Base-by-base conservation (phyloP, 2,888 invertebrate genomes). In the Drosophila leonis region DNA sequence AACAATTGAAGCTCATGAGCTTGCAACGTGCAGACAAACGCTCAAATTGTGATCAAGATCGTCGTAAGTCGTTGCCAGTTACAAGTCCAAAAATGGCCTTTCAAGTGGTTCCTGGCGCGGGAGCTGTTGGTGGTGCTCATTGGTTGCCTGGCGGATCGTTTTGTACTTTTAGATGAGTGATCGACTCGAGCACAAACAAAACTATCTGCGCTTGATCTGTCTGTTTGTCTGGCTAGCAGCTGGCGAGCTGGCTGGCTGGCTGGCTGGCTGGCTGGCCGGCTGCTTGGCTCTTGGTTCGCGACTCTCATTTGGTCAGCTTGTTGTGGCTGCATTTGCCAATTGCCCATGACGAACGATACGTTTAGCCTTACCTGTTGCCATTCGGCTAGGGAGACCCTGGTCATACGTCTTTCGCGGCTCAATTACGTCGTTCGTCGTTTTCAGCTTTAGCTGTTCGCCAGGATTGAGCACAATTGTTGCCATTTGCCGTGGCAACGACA, bases 21-120 rank as follows among this genome's bases (percentile, higher is more conserved):
- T 20, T 55, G 66, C 48, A 76, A 78, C 78, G 82, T 78, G 83
- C 86, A 84, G 88, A 86, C 85, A 87, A 89, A 78, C 83, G 85
- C 73, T 87, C 75, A 75, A 85, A 90, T 83, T 90, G 83, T 76
- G 91, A 91, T 90, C 90, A 88, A 90, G 91, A 90, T 89, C 86
- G 82, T 69, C 70, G 73, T 67, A 67, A 67, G 57, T 72, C 44
- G 72, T 59, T 72, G 81, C 83, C 78, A 76, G 55, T 80, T 77
- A 66, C 72, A 72, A 78, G 68, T 49, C 65, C 80, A 79, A 83
- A 88, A 80, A 77, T 82, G 85, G 83, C 66, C 85, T 88, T 88
- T 79, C 84, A 61, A 76, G 75, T 49, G 41, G 65, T 72, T 72
- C 69, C 82, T 69, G 52, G 84, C 64, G 89, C 88, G 82, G 83